These are phyloP conservation scores for Choristoneura rosaceana DNA, from an alignment of 2,888 invertebrate species.

Conservation along the genomic window DNA sequence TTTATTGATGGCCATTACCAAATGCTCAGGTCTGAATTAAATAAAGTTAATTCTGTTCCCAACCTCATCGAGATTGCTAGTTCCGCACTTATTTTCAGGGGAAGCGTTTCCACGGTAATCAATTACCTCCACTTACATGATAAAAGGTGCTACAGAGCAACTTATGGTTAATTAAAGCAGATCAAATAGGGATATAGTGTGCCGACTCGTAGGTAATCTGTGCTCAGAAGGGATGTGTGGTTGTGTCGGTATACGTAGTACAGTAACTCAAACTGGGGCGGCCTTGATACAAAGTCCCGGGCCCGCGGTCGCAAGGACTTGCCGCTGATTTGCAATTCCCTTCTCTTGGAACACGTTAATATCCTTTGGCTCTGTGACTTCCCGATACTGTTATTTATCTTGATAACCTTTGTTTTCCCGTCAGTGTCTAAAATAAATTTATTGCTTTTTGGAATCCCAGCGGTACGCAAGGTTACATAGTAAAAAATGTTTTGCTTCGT, in stretches of 20 bases:
- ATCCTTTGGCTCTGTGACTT: slow-evolving; percentile 63
- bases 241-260: slow-evolving; percentile 28
- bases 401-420: slow-evolving; percentile 57
- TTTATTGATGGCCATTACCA: slow-evolving; percentile 63
- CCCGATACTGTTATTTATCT: slow-evolving; percentile 64
- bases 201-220: slow-evolving; percentile 19
- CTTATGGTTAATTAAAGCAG: slow-evolving; percentile 36
- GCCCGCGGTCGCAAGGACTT: slow-evolving; percentile 48
- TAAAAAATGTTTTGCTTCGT: not conserved
- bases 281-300: slow-evolving; percentile 33
- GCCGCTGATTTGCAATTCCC: slow-evolving; percentile 67
- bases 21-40: slow-evolving; percentile 49
- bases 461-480: not conserved
- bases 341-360: slow-evolving; percentile 64
- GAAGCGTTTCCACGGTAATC: slow-evolving; percentile 9
- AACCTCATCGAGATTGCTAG: slow-evolving; percentile 42
- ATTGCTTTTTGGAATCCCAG: slow-evolving; percentile 4
- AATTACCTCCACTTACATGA: slow-evolving; percentile 14
- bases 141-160: slow-evolving; percentile 24
- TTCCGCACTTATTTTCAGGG: not conserved
- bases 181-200: slow-evolving; percentile 21
- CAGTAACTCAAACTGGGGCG: slow-evolving; percentile 20
- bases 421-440: slow-evolving; percentile 40
- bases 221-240: slow-evolving; percentile 23
- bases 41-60: slow-evolving; percentile 44